Evolutionary conservation across 2,113 vertebrate species (phyloP).

Genomic region (Myotis lucifugus): DNA sequence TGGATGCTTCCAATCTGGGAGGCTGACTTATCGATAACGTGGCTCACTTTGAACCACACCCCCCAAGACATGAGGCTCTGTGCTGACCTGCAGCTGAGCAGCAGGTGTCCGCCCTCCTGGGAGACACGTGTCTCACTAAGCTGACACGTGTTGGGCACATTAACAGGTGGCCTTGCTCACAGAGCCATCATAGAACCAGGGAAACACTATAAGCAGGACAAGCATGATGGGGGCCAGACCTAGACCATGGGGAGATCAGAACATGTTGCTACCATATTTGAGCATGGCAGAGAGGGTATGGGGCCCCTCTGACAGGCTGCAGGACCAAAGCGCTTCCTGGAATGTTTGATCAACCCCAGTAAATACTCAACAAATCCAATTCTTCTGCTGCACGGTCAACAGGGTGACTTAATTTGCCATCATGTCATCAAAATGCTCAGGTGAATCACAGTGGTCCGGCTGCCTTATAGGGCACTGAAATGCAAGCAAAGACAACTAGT

Average conservation of each 20-base stretch:
- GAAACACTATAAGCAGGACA: background rate
- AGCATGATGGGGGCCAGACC: background rate
- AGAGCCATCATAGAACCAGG: background rate
- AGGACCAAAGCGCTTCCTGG: background rate
- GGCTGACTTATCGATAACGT: too few relatives aligned
- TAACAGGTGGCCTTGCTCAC: background rate
- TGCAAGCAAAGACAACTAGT: constrained; percentile 32
- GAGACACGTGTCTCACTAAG: background rate
- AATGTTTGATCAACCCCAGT: background rate
- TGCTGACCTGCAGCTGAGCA: accelerated
- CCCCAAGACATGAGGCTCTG: background rate
- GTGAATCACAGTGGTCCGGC: background rate
- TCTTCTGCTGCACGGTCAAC: background rate
- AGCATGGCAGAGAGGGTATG: background rate
- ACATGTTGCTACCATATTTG: background rate
- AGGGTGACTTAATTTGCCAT: background rate
- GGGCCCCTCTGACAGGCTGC: background rate
- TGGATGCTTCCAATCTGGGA: background rate
- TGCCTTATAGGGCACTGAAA: constrained; percentile 41
- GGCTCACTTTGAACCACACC: background rate
- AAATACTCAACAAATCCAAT: background rate
- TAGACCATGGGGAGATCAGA: background rate
- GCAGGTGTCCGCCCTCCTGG: background rate
- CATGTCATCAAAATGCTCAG: constrained; percentile 16
- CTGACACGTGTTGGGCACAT: background rate